phyloP scores from a whole-genome alignment of 2,888 invertebrate species.

The Drosophila ezoana region DNA sequence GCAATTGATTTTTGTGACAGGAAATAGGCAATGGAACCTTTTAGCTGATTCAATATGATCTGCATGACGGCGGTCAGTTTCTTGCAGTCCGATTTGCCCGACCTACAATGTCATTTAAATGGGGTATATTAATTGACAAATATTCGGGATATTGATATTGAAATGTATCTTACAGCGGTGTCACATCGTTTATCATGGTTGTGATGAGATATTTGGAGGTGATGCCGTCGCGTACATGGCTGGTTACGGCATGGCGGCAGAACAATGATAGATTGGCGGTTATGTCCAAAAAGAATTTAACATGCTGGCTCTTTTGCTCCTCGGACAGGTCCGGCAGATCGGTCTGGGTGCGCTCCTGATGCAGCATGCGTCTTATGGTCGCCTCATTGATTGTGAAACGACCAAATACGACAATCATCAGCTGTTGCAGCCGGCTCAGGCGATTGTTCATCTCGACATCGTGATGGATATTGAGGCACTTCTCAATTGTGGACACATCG shows the following conservation, averaged over 20 bases:
- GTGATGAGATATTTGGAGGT: constrained; percentile 64
- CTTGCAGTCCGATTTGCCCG: constrained; percentile 67
- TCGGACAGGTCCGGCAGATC: constrained; percentile 33
- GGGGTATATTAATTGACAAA: not conserved
- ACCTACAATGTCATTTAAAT: constrained; percentile 25
- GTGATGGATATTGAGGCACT: constrained; percentile 13
- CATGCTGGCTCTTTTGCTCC: constrained; percentile 83
- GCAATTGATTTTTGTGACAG: constrained; percentile 86
- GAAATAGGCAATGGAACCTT: constrained; percentile 86
- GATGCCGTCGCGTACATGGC: constrained; percentile 85
- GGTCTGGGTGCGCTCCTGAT: constrained; percentile 64
- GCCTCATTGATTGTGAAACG: constrained; percentile 87
- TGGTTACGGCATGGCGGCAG: constrained; percentile 88
- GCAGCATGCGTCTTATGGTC: constrained; percentile 80
- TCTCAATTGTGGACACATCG: constrained; percentile 54
- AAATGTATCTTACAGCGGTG: constrained; percentile 55
- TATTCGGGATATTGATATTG: not conserved
- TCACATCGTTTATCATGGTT: constrained; percentile 59
- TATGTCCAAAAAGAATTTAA: constrained; percentile 87
- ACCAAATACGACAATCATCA: constrained; percentile 91
- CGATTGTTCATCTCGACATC: constrained; percentile 56
- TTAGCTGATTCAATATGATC: constrained; percentile 86
- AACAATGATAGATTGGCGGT: constrained; percentile 90
- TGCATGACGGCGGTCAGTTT: constrained; percentile 85
- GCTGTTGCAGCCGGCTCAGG: constrained; percentile 89